phyloP scores from a whole-genome alignment of 2,797 vertebrate genomes.

The Eupleurogrammus muticus region DNA sequence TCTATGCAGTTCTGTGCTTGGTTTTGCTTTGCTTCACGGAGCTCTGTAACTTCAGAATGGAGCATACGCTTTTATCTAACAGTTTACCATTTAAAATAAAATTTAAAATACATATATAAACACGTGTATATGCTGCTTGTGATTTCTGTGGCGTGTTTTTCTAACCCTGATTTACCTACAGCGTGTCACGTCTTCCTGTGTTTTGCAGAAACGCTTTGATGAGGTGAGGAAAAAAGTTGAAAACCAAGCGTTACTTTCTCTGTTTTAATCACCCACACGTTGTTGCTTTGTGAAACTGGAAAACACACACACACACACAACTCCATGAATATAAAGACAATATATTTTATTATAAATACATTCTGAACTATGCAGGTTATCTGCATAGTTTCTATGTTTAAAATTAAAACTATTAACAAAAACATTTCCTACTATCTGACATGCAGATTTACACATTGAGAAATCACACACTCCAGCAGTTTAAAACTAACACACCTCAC shows the following conservation, averaged over 20 bases:
- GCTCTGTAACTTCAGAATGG: conserved; percentile 61
- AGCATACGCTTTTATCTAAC: conserved; percentile 68
- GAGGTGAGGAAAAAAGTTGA: neutral
- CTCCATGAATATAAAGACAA: conserved; percentile 21
- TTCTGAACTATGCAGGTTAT: conserved; percentile 22
- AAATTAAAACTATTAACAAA: conserved; percentile 40
- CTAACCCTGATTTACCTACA: neutral
- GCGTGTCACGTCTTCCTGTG: neutral
- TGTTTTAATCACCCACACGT: neutral
- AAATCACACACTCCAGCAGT: neutral
- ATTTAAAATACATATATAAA: conserved; percentile 27
- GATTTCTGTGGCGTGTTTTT: conserved; percentile 21
- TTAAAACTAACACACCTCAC: neutral
- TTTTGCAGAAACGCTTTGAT: conserved; percentile 5
- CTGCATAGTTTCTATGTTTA: conserved; percentile 17
- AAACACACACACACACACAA: no score
- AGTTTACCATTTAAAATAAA: conserved; percentile 76
- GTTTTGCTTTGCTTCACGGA: conserved; percentile 70
- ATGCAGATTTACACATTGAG: neutral
- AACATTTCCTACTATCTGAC: neutral
- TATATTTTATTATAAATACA: conserved; percentile 59
- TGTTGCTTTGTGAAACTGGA: no score
- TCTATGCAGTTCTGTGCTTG: conserved; percentile 77
- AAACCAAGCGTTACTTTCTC: neutral
- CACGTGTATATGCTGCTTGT: conserved; percentile 25